Conservation (phyloP, 2,113 vertebrate species). For the Origma solitaria region DNA sequence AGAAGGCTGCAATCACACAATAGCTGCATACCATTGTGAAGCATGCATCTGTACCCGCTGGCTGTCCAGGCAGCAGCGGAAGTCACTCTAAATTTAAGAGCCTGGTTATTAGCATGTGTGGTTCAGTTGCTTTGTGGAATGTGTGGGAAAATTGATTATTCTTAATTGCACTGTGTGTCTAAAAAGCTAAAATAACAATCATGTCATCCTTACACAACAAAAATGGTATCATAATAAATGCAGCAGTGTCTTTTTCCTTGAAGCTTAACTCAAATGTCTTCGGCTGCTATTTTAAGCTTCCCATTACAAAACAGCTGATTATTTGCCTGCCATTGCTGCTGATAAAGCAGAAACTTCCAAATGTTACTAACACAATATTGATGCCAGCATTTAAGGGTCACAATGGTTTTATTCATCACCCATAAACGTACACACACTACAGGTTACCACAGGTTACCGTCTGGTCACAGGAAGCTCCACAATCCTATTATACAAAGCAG, state of each 20-base stretch:
- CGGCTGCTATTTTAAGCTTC: conserved; percentile 49
- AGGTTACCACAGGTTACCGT: conserved; percentile 63
- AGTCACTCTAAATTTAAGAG: conserved; percentile 15
- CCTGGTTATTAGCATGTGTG: conserved; percentile 19
- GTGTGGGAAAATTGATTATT: conserved; percentile 65
- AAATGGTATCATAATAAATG: conserved; percentile 52
- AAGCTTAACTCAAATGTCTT: conserved; percentile 47
- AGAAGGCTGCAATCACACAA: not conserved
- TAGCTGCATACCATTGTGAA: not conserved
- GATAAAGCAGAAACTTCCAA: conserved; percentile 70
- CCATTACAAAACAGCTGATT: conserved; percentile 54
- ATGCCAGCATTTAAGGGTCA: conserved; percentile 58
- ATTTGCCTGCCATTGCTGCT: conserved; percentile 57
- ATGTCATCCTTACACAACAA: conserved; percentile 45
- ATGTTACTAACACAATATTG: conserved; percentile 54
- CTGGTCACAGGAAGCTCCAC: conserved; percentile 35
- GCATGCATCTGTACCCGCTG: not conserved
- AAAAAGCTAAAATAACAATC: conserved; percentile 55
- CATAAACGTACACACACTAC: conserved; percentile 30
- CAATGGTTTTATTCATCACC: conserved; percentile 70
- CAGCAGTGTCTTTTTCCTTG: conserved; percentile 40
- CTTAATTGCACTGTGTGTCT: conserved; percentile 50
- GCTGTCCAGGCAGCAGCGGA: not conserved
- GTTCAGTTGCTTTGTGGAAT: conserved; percentile 49
- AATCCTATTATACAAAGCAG: conserved; percentile 50